Evolutionary conservation across 2,888 invertebrate genomes (phyloP), one percentile per base, ranked within the genome.

Genomic region (Pocota personata): DNA sequence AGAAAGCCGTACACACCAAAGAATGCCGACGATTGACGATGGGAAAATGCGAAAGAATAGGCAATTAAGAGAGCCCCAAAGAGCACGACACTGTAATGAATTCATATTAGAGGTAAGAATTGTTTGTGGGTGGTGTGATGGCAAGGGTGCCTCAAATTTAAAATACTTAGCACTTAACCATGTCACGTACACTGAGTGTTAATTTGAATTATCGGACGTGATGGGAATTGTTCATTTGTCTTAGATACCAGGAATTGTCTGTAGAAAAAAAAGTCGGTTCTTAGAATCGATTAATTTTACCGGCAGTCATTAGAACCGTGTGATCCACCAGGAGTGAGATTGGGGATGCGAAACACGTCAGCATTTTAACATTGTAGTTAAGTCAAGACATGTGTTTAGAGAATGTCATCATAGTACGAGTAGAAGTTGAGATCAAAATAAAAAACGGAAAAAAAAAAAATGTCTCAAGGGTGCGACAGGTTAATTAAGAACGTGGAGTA

Each of bases 121-220:
- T 64, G 57, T 58, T 62, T 71, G 69, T 35, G 57, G 69, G 40
- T 21, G 55, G 32, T 14, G 16, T n/a, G 32, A 35, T 30, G n/a
- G 62, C 3, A 19, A 57, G 30, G 24, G 76, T 67, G 48, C 35
- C 66, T 55, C 46, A 67, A 84, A 80, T 80, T 84, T 84, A 84
- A 84, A 84, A 84, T 76, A 75, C 64, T 72, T 72, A 66, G 72
- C 86, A 82, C 72, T 86, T 86, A 86, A 86, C 86, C 77, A 82
- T 86, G 86, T 86, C 86, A 86, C 86, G 86, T 86, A 71, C 52
- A 76, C 84, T 88, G 87, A 87, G 89, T 90, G 91, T 90, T 91
- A 91, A 90, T 91, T 91, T 91, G 89, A 91, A 90, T 91, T 91
- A 90, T 89, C 89, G 88, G 88, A 88, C 88, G 89, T 91, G 91